Evolutionary conservation across 2,113 vertebrate genomes (phyloP), one percentile per base, ranked within the genome.

Genomic region (Psettodes erumei): DNA sequence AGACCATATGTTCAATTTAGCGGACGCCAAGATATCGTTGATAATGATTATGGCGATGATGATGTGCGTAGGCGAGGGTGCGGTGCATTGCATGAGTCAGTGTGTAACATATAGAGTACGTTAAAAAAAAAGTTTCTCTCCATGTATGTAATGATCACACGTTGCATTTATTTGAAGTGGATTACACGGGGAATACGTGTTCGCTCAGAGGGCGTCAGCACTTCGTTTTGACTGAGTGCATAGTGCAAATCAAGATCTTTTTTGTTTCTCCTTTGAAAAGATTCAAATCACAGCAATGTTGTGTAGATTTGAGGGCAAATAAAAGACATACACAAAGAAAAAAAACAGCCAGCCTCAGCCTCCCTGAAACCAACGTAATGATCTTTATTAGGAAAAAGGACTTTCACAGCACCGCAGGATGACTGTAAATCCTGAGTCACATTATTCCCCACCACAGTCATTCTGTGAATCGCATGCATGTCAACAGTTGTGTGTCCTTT

Each of bases 351-450:
- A 55, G 40, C 43, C n/a, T 61, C 74, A 83, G 76, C 19, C 71
- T 74, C 55, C 85, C 75, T 81, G 47, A 83, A 82, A 81, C 76
- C 71, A 83, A n/a, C 66, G 75, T 87, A 87, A 89, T 89, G 82
- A 90, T 89, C 66, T 92, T 90, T 88, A 89, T n/a, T 90, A 83
- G 71, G 81, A 89, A 83, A 79, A 77, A 79, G 65, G 75, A 85
- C 81, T 88, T 92, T 84, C 81, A 88, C 56, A 48, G 69, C 59
- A 77, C 87, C 83, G 12, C 86, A 85, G 74, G 79, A 84, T 79
- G 90, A 84, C 90, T 53, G 61, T 90, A 91, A 91, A 92, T 89
- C 84, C 77, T 69, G 74, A 90, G 55, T 81, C 88, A 86, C 86
- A 89, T 89, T 86, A 89, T 79, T 71, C 70, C 54, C 35, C 78